Evolutionary conservation across 2,113 vertebrate species (phyloP), one percentile per base, ranked within the genome.

Genomic region (Brachionichthys hirsutus): DNA sequence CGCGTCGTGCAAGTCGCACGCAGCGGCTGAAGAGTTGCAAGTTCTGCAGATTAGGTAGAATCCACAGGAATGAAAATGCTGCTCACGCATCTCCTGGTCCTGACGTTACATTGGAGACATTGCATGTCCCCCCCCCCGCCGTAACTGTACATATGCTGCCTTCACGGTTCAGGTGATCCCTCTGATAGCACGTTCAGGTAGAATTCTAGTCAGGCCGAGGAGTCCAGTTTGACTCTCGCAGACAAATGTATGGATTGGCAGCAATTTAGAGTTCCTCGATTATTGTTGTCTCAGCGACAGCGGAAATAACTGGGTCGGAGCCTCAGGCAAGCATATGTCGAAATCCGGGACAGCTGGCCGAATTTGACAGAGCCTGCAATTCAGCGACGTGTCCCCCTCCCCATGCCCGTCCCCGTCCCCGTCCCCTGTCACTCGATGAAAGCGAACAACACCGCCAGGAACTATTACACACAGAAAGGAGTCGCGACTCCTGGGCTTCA

Each of bases 341-440:
- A 54, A 52, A 82, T 80, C 36, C 46, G 19, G 65, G 82, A 81
- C 77, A 85, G 74, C 69, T 83, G 80, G 84, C 67, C 78, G 75
- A 77, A 73, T 85, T 51, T 88, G 82, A 84, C 77, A 81, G 72
- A 75, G 57, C 18, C 67, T 82, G 82, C 81, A 82, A 80, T 70
- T 69, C 59, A 58, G 61, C 9, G 54, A 83, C 78, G 73, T 67
- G 58, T 77, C 67, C n/a, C n/a, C n/a, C n/a, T n/a, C n/a, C n/a
- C n/a, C n/a, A n/a, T n/a, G n/a, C n/a, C n/a, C n/a, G n/a, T n/a
- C n/a, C n/a, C n/a, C n/a, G n/a, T n/a, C n/a, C 77, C 68, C 47
- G 43, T 78, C 77, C 70, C 60, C 58, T 64, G 55, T 73, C 67
- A 62, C 71, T 76, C 45, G 66, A 76, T 66, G 78, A 51, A 75